Evolutionary conservation across 2,113 vertebrate genomes (phyloP).

Genomic region (Abramis brama): DNA sequence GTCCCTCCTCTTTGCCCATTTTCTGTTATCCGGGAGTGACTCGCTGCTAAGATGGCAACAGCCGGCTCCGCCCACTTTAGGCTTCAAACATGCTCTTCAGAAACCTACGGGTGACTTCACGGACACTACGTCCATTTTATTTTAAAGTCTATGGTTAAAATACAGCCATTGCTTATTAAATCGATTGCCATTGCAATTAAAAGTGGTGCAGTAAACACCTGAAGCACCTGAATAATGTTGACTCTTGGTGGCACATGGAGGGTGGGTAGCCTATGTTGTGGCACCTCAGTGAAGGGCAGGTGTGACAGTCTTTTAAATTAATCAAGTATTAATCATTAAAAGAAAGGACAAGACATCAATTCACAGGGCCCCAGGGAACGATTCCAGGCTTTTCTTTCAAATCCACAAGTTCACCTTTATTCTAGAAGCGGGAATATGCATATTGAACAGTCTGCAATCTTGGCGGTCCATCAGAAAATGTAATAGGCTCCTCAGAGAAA

Average conservation of each 20-base stretch:
- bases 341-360: conserved; percentile 10
- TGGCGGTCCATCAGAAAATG: conserved; percentile 87
- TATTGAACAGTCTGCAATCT: conserved; percentile 71
- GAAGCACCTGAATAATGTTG: background rate
- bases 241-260: background rate
- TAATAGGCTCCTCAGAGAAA: conserved; percentile 80
- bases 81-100: too few relatives aligned
- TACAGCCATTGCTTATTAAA: too few relatives aligned
- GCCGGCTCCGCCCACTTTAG: too few relatives aligned
- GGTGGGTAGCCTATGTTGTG: background rate
- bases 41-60: too few relatives aligned
- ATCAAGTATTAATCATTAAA: conserved; percentile 38
- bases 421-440: conserved; percentile 33
- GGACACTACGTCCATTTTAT: too few relatives aligned
- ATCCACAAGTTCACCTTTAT: conserved; percentile 46
- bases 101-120: too few relatives aligned
- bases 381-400: conserved; percentile 62
- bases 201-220: background rate
- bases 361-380: conserved; percentile 7
- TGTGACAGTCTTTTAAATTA: conserved; percentile 17
- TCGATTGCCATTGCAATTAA: background rate
- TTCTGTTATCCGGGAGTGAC: too few relatives aligned
- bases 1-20: too few relatives aligned
- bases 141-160: too few relatives aligned
- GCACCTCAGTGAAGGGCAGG: background rate